These are phyloP conservation scores for Hydrozoanthus gracilis DNA, from an alignment of 92 coral and sea anemone genomes.

Conservation along the genomic window DNA sequence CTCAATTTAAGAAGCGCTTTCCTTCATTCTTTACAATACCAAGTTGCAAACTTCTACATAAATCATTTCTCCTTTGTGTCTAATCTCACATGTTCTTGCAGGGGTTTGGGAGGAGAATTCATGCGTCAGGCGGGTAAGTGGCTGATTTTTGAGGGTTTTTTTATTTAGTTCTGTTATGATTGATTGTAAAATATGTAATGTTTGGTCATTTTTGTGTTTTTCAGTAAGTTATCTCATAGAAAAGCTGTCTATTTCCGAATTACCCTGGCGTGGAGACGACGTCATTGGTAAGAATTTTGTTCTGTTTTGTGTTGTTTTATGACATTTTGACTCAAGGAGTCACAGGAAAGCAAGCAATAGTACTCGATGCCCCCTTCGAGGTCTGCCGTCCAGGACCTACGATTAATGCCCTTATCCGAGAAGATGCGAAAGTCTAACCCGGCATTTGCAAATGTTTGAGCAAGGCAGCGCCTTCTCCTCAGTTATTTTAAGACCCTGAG, in stretches of 20 bases:
- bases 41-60: no score
- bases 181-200: neutral
- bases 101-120: slow-evolving; percentile 95
- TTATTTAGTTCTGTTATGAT: neutral
- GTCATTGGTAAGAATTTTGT: slow-evolving; percentile 67
- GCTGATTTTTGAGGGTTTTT: neutral
- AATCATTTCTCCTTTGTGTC: neutral
- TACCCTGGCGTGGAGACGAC: slow-evolving; percentile 83
- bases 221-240: slow-evolving; percentile 86
- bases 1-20: no score
- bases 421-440: no score
- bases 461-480: no score
- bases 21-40: no score
- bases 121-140: slow-evolving; percentile 92
- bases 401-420: no score
- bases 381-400: no score
- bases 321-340: no score
- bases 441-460: neutral
- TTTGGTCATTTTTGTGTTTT: slow-evolving; percentile 34
- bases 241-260: slow-evolving; percentile 79
- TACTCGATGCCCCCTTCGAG: no score
- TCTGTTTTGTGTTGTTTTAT: neutral
- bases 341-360: no score
- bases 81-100: slow-evolving; percentile 17
- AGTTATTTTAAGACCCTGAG: no score